A percentile compares a stretch with the other conserved stretches of the same genome.
These are phyloP conservation scores for Dolichopus griseipennis DNA, from an alignment of 2,888 invertebrate species.

Conservation along the genomic window DNA sequence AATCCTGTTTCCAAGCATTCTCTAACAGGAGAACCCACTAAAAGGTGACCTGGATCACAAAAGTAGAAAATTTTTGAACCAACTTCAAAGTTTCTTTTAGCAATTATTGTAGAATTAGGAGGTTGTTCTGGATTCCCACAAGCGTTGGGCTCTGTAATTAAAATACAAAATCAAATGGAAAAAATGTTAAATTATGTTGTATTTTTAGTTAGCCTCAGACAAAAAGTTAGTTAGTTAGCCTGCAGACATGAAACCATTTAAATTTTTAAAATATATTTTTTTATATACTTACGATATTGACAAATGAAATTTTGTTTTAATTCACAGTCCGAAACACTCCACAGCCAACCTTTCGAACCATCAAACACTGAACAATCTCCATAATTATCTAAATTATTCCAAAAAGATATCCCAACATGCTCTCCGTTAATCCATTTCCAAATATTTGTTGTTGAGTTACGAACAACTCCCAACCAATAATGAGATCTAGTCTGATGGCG, in stretches of 20 bases:
- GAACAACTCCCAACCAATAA: constrained; percentile 88
- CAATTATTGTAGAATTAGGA: constrained; percentile 80
- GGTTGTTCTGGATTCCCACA: constrained; percentile 90
- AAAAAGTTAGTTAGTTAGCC: too few species aligned
- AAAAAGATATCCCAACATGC: constrained; percentile 82
- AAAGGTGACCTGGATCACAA: constrained; percentile 76
- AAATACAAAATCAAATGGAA: too few species aligned
- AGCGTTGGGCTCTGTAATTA: constrained; percentile 65
- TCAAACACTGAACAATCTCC: constrained; percentile 85
- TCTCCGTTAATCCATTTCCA: constrained; percentile 90
- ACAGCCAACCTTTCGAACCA: constrained; percentile 88
- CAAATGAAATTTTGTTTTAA: constrained; percentile 81
- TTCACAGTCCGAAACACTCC: constrained; percentile 86
- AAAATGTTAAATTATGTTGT: too few species aligned
- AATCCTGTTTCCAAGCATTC: constrained; percentile 86
- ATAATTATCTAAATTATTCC: constrained; percentile 76
- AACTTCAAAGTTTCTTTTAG: constrained; percentile 65
- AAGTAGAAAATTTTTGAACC: constrained; percentile 75
- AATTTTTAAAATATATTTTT: too few species aligned
- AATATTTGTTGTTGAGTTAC: constrained; percentile 55
- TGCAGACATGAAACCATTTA: too few species aligned
- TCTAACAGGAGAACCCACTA: constrained; percentile 75
- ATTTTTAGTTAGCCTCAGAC: too few species aligned
- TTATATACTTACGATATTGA: constrained; percentile 71
- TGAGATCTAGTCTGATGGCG: constrained; percentile 87